These are phyloP conservation scores for Drosophila micromelanica DNA, from an alignment of 1,140 invertebrate species.

Conservation along the genomic window DNA sequence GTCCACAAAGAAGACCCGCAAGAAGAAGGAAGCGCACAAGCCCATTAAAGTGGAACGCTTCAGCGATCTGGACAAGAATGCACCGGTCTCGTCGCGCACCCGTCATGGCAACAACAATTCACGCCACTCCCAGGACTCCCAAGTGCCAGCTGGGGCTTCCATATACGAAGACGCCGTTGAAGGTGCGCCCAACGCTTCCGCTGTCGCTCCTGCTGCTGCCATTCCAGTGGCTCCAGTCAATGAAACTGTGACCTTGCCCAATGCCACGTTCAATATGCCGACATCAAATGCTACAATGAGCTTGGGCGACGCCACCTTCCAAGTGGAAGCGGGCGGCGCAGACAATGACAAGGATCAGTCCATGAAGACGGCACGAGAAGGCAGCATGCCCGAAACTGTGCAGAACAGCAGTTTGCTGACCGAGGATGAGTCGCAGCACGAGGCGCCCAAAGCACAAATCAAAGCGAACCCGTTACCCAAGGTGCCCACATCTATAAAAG, in stretches of 20 bases:
- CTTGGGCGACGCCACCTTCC: conserved; percentile 52
- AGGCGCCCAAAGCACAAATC: conserved; percentile 9
- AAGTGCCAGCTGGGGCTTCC: conserved; percentile 40
- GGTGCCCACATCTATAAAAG: conserved; percentile 42
- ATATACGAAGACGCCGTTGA: conserved; percentile 79
- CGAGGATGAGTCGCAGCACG: conserved; percentile 73
- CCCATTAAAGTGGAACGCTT: conserved; percentile 80
- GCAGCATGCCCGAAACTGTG: conserved; percentile 23
- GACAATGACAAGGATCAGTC: conserved; percentile 43
- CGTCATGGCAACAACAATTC: conserved; percentile 53
- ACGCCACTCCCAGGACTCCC: conserved; percentile 38
- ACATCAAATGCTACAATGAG: conserved; percentile 19
- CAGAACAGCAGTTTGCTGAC: conserved; percentile 68
- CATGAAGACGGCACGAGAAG: conserved; percentile 59
- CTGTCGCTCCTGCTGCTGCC: neutral
- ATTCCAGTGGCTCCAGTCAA: conserved; percentile 18
- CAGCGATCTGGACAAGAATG: conserved; percentile 60
- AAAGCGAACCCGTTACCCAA: conserved; percentile 25
- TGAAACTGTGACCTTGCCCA: conserved; percentile 39
- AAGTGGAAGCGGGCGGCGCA: conserved; percentile 27
- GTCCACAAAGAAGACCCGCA: conserved; percentile 49
- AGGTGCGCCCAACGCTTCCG: conserved; percentile 8
- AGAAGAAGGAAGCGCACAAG: conserved; percentile 63
- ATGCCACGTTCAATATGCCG: conserved; percentile 37
- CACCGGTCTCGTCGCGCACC: conserved; percentile 62